Base-by-base conservation (phyloP, 1,140 invertebrate genomes). In the Drosophila melanica region DNA sequence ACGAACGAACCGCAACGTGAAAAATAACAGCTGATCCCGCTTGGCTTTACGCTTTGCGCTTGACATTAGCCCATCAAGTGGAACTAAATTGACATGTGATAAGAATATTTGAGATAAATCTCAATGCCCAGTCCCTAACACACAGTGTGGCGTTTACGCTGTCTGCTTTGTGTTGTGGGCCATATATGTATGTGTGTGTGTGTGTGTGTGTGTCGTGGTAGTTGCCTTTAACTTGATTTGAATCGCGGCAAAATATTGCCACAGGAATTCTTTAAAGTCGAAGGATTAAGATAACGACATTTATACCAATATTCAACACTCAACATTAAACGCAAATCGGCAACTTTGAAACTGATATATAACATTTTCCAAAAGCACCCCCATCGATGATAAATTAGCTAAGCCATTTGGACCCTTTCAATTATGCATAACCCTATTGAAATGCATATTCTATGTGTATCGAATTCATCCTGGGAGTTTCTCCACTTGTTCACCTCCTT, bases 51-150 rank as follows among this genome's bases (percentile, higher is more conserved):
- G 50, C 59, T 74, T 72, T 68, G 45, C n/a, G 57, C 41, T 58
- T 58, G 75, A 62, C 65, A 69, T 80, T 54, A 18, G 64, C 55
- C 67, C 69, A 57, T 72, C 74, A 68, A 81, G 73, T 89, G 84
- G 79, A 89, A 89, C 85, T 89, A 89, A 89, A 80, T 80, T 75
- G 77, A 80, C 85, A 89, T 89, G 63, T 75, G 79, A 89, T 89
- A 84, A 75, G 69, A 82, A 79, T 65, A 79, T 81, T 48, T 64
- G 62, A 68, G 57, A 80, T 80, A 84, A 89, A 86, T 86, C 70
- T 68, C 60, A 53, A 65, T 62, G 23, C 35, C 45, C 30, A 18
- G 3, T 1, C 37, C 58, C 23, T 41, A 10, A 3, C 9, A 10
- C 33, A 37, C 37, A 57, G 51, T 41, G 30, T 18, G 16, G n/a